Conservation (phyloP, 2,113 vertebrate genomes). For the Gorsachius goisagi region DNA sequence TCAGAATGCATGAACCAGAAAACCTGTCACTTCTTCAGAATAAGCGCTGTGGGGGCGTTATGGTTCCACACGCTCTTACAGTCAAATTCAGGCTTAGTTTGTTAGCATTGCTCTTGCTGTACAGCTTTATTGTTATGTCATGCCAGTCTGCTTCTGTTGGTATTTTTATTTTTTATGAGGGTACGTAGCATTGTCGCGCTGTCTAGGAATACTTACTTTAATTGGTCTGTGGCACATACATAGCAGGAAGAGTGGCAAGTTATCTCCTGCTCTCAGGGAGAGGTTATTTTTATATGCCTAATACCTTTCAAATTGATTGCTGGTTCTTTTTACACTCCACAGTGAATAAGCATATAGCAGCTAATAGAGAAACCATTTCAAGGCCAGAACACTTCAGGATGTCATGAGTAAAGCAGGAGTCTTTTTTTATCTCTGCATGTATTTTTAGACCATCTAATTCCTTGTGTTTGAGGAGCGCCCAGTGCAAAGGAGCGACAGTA, state of each 20-base stretch:
- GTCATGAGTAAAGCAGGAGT: conserved; percentile 2
- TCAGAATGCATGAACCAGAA: background rate
- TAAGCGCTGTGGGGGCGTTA: background rate
- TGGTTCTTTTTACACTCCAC: background rate
- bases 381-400: conserved; percentile 36
- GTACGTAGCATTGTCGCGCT: background rate
- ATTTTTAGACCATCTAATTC: conserved; percentile 45
- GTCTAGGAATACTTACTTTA: conserved; percentile 22
- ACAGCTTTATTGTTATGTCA: background rate
- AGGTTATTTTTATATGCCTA: conserved; percentile 40
- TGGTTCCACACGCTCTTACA: background rate
- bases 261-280: background rate
- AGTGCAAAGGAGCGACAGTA: background rate
- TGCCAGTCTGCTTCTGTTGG: background rate
- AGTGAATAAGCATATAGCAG: conserved; percentile 14
- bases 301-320: conserved; percentile 45
- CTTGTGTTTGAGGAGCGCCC: background rate
- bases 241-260: background rate
- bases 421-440: conserved; percentile 19
- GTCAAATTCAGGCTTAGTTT: background rate
- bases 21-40: background rate
- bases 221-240: background rate
- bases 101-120: background rate
- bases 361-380: conserved; percentile 30
- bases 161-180: background rate